A percentile compares a stretch with the other conserved stretches of the same genome.
These are phyloP conservation scores for Eospalax fontanierii DNA, from an alignment of 2,797 vertebrate species.

Conservation along the genomic window DNA sequence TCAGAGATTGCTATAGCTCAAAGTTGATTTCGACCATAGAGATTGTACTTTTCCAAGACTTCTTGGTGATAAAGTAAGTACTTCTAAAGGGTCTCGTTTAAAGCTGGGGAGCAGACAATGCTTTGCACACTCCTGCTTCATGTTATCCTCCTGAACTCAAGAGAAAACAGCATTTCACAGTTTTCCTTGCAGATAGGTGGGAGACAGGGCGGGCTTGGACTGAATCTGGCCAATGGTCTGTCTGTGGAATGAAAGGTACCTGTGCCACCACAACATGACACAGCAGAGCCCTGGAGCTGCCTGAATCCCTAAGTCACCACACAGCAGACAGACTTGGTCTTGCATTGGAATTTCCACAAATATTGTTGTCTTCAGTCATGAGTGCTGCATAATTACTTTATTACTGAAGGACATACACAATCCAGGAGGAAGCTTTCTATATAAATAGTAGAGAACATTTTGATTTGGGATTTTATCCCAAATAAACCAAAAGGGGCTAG, in stretches of 20 bases:
- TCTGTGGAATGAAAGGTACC: background rate
- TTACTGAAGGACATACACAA: background rate
- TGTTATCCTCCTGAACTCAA: conserved; percentile 11
- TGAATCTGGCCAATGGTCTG: background rate
- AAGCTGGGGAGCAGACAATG: background rate
- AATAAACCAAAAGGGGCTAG: background rate
- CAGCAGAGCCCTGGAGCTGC: background rate
- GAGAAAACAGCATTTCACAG: background rate
- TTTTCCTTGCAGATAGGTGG: background rate
- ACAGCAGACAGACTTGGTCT: background rate
- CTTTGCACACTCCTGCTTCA: background rate
- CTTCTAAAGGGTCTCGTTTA: background rate
- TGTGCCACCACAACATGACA: background rate
- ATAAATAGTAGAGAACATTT: conserved; percentile 3
- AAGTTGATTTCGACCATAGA: background rate
- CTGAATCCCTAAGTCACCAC: background rate
- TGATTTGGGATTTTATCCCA: conserved; percentile 18
- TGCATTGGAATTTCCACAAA: conserved; percentile 18
- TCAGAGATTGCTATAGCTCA: background rate
- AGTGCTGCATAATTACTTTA: background rate
- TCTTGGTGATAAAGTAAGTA: background rate
- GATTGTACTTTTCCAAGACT: background rate
- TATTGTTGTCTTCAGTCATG: background rate
- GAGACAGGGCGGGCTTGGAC: too few relatives aligned
- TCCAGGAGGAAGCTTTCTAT: background rate